Percentiles rank a stretch among this genome's conserved stretches.
Conservation (phyloP, 2,888 invertebrate genomes). For the Dioctria rufipes region DNA sequence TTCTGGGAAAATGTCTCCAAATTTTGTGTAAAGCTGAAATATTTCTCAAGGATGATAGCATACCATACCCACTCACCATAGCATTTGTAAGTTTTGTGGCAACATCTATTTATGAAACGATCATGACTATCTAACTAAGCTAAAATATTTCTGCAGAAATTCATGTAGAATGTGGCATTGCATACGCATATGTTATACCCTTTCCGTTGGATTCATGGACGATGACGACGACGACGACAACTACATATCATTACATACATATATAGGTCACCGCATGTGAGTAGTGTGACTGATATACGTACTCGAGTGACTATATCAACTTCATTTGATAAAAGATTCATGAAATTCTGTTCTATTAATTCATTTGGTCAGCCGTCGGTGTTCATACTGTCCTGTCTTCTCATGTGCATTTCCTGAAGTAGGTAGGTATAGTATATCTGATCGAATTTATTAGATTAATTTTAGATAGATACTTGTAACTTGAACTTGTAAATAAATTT, state of each 20-base stretch:
- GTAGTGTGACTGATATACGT: constrained; percentile 2
- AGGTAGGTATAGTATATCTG: not conserved
- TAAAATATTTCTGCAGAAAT: constrained; percentile 19
- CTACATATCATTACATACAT: not conserved
- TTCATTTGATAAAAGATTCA: constrained; percentile 36
- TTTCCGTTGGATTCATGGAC: not conserved
- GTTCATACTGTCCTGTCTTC: not conserved
- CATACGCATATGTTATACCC: not conserved
- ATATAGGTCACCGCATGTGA: constrained; percentile 10
- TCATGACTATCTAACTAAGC: constrained; percentile 24
- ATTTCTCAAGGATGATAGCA: constrained; percentile 24
- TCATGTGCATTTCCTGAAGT: not conserved
- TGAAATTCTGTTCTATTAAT: constrained; percentile 39
- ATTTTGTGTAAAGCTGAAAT: not conserved
- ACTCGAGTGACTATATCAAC: constrained; percentile 1
- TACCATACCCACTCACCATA: not conserved
- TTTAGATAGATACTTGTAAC: not conserved
- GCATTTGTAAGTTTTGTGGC: not conserved
- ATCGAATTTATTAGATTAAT: not conserved
- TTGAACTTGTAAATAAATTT: not conserved
- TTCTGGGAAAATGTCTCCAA: not conserved
- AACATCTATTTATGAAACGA: constrained; percentile 15
- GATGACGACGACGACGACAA: not conserved
- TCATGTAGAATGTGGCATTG: constrained; percentile 14
- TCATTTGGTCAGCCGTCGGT: not conserved